A percentile compares a stretch with the other conserved stretches of the same genome.
phyloP scores from a whole-genome alignment of 2,113 vertebrate species.

The Tachysurus vachellii region DNA sequence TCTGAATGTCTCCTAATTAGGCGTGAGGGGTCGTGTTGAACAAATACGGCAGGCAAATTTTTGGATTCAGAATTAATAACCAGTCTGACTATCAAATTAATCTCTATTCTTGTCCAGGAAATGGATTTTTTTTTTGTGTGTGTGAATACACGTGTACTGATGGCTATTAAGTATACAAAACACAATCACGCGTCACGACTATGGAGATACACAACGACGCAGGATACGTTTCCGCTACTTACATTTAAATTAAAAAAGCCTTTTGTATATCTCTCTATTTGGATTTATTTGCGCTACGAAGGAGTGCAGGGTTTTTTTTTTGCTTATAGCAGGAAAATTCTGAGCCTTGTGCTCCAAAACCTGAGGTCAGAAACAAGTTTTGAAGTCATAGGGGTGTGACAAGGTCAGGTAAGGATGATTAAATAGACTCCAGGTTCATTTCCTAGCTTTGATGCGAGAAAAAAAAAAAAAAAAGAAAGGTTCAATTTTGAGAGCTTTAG shows the following conservation, averaged over 20 bases:
- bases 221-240: neutral
- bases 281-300: neutral
- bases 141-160: neutral
- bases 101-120: neutral
- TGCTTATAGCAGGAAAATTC: neutral
- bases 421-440: neutral
- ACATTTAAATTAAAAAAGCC: neutral
- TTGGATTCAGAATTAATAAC: constrained; percentile 1
- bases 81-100: neutral
- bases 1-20: constrained; percentile 3
- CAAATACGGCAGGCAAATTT: neutral
- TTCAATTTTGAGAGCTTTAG: neutral
- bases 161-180: neutral
- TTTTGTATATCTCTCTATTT: neutral
- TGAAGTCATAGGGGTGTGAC: neutral
- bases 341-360: neutral
- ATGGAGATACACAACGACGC: neutral
- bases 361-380: neutral
- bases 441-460: neutral
- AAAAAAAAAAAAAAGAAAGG: neutral
- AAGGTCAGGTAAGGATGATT: neutral
- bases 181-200: neutral
- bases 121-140: neutral
- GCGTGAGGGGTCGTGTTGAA: neutral
- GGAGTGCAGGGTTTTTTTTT: neutral